phyloP scores from a whole-genome alignment of 2,797 vertebrate species.

The Typhlichthys subterraneus region DNA sequence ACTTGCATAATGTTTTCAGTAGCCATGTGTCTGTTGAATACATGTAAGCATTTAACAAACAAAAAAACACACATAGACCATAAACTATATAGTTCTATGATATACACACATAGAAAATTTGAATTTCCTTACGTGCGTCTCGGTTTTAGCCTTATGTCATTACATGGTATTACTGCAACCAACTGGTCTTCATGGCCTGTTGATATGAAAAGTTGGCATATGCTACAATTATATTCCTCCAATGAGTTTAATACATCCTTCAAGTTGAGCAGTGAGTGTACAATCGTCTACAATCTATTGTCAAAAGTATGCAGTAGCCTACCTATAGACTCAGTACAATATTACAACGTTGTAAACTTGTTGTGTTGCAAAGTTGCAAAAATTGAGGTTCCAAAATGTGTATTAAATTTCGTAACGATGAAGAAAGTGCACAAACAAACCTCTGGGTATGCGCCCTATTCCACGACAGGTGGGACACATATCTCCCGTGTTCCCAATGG shows the following conservation, averaged over 20 bases:
- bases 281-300: background rate
- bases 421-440: slow-evolving; percentile 52
- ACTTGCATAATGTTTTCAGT: background rate
- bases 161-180: slow-evolving; percentile 90
- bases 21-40: background rate
- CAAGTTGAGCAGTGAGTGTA: background rate
- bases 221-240: background rate
- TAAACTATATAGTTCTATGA: background rate
- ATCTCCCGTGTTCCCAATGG: slow-evolving; percentile 50
- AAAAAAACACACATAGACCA: background rate
- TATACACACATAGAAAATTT: slow-evolving; percentile 1
- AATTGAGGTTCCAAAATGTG: too few species aligned
- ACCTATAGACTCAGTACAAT: too few species aligned
- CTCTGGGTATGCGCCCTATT: slow-evolving; percentile 83
- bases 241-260: background rate
- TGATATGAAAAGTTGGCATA: background rate
- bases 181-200: slow-evolving; percentile 85
- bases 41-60: background rate
- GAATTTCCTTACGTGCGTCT: slow-evolving; percentile 81
- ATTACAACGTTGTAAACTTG: too few species aligned
- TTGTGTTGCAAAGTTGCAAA: too few species aligned
- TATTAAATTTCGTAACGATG: too few species aligned
- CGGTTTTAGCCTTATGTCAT: slow-evolving; percentile 86
- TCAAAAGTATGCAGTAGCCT: too few species aligned
- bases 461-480: slow-evolving; percentile 86